Percentiles rank a stretch among this genome's conserved stretches.
phyloP scores from a whole-genome alignment of 2,797 vertebrate genomes.

The Melopsittacus undulatus region DNA sequence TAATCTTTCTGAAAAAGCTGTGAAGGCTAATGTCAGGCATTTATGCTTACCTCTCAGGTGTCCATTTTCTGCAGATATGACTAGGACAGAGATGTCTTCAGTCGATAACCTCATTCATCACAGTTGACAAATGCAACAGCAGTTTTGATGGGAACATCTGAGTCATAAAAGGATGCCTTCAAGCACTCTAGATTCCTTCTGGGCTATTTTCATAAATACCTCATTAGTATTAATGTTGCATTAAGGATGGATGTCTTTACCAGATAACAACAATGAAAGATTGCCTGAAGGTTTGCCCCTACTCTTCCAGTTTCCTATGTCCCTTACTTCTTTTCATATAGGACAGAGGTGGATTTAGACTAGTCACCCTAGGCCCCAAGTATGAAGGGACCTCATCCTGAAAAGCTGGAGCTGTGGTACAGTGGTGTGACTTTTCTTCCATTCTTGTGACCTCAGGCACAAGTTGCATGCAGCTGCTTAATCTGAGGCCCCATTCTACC shows the following conservation, averaged over 20 bases:
- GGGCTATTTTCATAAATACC: not conserved
- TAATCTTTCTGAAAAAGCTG: not conserved
- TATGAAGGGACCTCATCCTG: not conserved
- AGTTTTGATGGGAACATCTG: constrained; percentile 11
- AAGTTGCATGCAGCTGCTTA: not conserved
- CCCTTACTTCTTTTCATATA: not conserved
- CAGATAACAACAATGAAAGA: not conserved
- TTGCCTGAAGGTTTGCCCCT: not conserved
- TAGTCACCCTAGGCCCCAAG: rapidly evolving
- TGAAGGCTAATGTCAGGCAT: not conserved
- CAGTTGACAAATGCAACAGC: not conserved
- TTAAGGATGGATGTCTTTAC: not conserved
- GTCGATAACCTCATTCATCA: constrained; percentile 22
- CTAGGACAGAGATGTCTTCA: not conserved
- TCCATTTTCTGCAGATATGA: not conserved
- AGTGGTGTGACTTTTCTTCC: not conserved
- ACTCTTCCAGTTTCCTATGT: not conserved
- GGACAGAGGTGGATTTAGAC: not conserved
- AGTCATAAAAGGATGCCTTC: not conserved
- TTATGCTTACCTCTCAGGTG: not conserved
- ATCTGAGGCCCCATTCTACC: not conserved
- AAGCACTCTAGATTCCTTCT: not conserved
- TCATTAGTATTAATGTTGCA: constrained; percentile 32
- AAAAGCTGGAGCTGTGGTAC: not conserved
- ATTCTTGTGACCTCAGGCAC: not conserved